A percentile compares a stretch with the other conserved stretches of the same genome.
Conservation (phyloP, 2,113 vertebrate species). For the Ctenomys sociabilis region DNA sequence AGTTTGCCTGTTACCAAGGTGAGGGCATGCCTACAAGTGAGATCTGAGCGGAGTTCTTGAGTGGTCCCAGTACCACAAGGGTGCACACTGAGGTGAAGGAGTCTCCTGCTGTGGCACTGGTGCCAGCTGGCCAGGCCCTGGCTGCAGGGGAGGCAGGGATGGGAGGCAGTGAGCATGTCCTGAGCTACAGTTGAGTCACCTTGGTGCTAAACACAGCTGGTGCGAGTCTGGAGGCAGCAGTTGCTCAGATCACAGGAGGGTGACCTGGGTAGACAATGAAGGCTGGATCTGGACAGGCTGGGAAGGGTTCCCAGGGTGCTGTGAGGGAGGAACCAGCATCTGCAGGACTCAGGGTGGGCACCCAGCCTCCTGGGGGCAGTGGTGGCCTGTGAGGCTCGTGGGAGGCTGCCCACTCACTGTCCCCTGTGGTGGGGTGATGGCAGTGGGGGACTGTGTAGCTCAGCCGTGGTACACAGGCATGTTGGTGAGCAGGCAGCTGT, state of each 20-base stretch:
- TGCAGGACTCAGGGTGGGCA: not conserved
- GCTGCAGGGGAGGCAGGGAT: not conserved
- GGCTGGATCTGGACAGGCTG: not conserved
- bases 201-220: not conserved
- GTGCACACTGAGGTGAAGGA: not conserved
- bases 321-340: not conserved
- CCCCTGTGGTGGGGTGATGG: too few relatives aligned
- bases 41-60: not conserved
- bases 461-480: not conserved
- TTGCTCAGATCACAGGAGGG: not conserved
- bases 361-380: too few relatives aligned
- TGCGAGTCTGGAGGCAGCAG: not conserved
- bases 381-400: not conserved
- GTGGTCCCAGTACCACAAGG: not conserved
- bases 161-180: not conserved
- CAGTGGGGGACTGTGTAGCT: not conserved
- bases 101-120: too few relatives aligned
- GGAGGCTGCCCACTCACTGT: not conserved
- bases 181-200: fast-evolving
- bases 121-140: not conserved
- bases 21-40: not conserved
- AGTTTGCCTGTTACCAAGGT: too few relatives aligned
- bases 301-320: not conserved
- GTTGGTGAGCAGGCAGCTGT: not conserved
- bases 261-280: not conserved